Evolutionary conservation across 2,888 invertebrate species (phyloP).

Genomic region (Mystacides longicornis): DNA sequence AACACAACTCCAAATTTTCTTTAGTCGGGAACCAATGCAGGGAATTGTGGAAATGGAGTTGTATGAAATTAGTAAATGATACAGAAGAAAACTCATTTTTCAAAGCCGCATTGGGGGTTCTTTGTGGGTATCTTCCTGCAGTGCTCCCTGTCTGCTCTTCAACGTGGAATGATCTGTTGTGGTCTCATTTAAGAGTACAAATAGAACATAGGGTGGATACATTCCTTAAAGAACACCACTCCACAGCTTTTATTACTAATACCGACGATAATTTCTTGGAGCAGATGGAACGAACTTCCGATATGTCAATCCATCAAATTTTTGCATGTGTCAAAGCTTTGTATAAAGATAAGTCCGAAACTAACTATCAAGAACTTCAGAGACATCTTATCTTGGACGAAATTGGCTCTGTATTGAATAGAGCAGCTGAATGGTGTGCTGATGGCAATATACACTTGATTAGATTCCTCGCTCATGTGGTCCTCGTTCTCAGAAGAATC

Average conservation of each 20-base stretch:
- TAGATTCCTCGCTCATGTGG: slow-evolving; percentile 78
- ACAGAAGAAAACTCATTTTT: slow-evolving; percentile 49
- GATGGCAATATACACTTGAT: slow-evolving; percentile 51
- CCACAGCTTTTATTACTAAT: slow-evolving; percentile 42
- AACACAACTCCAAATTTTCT: slow-evolving; percentile 42
- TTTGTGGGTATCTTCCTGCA: slow-evolving; percentile 76
- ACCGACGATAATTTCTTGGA: slow-evolving; percentile 40
- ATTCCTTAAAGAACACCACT: slow-evolving; percentile 43
- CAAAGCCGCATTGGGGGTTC: slow-evolving; percentile 63
- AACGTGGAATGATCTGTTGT: slow-evolving; percentile 41
- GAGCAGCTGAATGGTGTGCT: slow-evolving; percentile 60
- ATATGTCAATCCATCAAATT: slow-evolving; percentile 40
- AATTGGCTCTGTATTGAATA: slow-evolving; percentile 62
- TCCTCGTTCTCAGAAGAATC: slow-evolving; percentile 73
- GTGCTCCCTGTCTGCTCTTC: slow-evolving; percentile 53
- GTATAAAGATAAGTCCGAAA: slow-evolving; percentile 51
- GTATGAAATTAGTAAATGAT: slow-evolving; percentile 55
- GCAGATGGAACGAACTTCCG: slow-evolving; percentile 37
- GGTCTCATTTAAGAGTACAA: slow-evolving; percentile 18
- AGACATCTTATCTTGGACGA: slow-evolving; percentile 80
- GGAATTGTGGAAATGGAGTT: slow-evolving; percentile 71
- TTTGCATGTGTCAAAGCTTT: slow-evolving; percentile 43
- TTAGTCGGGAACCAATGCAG: slow-evolving; percentile 78
- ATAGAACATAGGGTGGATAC: slow-evolving; percentile 63
- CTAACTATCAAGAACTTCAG: slow-evolving; percentile 71